phyloP scores from a whole-genome alignment of 2,888 invertebrate species.

The Eupithecia subfuscata region DNA sequence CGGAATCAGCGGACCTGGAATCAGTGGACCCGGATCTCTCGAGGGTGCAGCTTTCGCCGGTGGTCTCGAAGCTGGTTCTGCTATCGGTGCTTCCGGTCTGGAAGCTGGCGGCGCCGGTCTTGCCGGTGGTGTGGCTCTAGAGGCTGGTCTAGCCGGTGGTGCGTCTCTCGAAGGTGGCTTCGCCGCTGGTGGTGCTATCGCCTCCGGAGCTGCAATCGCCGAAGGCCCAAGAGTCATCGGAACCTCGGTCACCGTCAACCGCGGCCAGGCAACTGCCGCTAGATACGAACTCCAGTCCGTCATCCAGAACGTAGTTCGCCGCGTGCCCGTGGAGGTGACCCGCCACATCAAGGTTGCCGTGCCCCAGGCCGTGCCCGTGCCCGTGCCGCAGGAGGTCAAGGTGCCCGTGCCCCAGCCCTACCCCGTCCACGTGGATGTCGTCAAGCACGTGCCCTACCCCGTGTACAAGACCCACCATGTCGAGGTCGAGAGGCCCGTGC shows the following conservation, averaged over 20 bases:
- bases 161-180: slow-evolving; percentile 14
- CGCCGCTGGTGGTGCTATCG: slow-evolving; percentile 26
- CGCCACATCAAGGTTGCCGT: slow-evolving; percentile 73
- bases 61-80: slow-evolving; percentile 10
- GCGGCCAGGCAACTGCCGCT: slow-evolving; percentile 55
- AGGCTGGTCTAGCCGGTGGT: slow-evolving; percentile 23
- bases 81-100: not conserved
- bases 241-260: slow-evolving; percentile 64
- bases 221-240: slow-evolving; percentile 65
- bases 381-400: slow-evolving; percentile 72
- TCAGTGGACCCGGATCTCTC: slow-evolving; percentile 14
- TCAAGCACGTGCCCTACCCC: slow-evolving; percentile 76
- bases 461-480: slow-evolving; percentile 77
- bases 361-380: slow-evolving; percentile 71
- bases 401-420: slow-evolving; percentile 79
- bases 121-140: slow-evolving; percentile 13
- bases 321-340: slow-evolving; percentile 76
- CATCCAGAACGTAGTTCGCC: slow-evolving; percentile 74
- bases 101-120: slow-evolving; percentile 29
- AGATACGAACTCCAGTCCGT: slow-evolving; percentile 77
- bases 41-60: slow-evolving; percentile 27
- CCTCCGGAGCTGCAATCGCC: slow-evolving; percentile 26
- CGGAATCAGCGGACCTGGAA: slow-evolving; percentile 18
- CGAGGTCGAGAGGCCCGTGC: slow-evolving; percentile 75
- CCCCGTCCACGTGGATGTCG: slow-evolving; percentile 76